Base-by-base conservation (phyloP, 2,797 vertebrate genomes). In the Lerista edwardsae region DNA sequence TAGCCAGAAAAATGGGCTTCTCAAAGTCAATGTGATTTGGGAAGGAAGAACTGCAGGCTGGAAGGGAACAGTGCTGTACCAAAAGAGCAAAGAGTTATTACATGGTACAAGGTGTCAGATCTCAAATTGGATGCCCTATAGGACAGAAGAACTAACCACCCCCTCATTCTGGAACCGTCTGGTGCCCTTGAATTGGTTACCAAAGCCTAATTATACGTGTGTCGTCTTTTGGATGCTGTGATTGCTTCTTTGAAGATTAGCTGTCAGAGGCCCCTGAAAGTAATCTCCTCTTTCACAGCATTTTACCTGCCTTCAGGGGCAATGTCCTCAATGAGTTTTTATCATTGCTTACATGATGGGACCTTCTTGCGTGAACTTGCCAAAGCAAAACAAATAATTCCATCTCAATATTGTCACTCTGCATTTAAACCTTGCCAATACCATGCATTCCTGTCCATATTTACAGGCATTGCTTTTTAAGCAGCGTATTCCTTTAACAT, bases 371-470 rank as follows among this genome's bases (percentile, higher is more conserved):
- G 47, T 47, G 10, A 0, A 80, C 2, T 1, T 79, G 47, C 15
- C 34, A 75, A 31, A 80, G 0, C 17, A 61, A 76, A 77, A 77
- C 57, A 81, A 78, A 87, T 84, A 82, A 79, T 77, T 23, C 31
- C 67, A 71, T 79, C 55, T 76, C 3, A 88, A 39, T 86, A 23
- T 23, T 72, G 1, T 84, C 85, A 3, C 0, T 82, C 1, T 82
- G 29, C 84, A 67, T 4, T 87, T 87, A 85, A 87, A 87, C 77
- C 73, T 65, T 90, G 89, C n/a, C 29, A 75, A 86, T 84, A 7
- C 1, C 10, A 75, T 31, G 15, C 85, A 74, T 64, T 65, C 41
- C 0, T 81, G n/a, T 85, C 72, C 36, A 0, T 73, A 62, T 12
- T 25, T 4, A 29, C 55, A 29, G 59, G 29, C 0, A 4, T 25